These are phyloP conservation scores for Latrodectus geometricus DNA, from an alignment of 1,140 invertebrate species.

Conservation along the genomic window DNA sequence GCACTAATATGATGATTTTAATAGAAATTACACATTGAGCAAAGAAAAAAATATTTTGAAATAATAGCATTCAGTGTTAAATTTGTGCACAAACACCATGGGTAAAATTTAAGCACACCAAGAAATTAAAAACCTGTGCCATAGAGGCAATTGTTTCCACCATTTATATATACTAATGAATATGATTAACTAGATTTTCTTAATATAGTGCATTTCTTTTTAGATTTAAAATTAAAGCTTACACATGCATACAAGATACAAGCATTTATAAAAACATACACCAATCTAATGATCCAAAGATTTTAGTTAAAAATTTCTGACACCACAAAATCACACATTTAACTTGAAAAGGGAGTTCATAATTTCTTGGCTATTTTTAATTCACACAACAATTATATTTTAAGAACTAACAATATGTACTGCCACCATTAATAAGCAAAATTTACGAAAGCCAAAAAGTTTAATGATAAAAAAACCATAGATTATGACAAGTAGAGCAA, in stretches of 20 bases:
- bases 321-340: slow-evolving; percentile 61
- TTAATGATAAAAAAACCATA: slow-evolving; percentile 57
- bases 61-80: slow-evolving; percentile 42
- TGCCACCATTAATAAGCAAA: slow-evolving; percentile 59
- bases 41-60: slow-evolving; percentile 35
- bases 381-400: slow-evolving; percentile 58
- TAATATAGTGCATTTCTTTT: slow-evolving; percentile 33
- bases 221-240: slow-evolving; percentile 43
- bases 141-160: slow-evolving; percentile 49
- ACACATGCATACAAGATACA: slow-evolving; percentile 60
- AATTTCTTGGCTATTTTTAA: slow-evolving; percentile 60
- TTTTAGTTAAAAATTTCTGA: slow-evolving; percentile 50
- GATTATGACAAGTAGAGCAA: slow-evolving; percentile 58
- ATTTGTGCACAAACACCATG: slow-evolving; percentile 59
- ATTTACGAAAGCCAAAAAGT: slow-evolving; percentile 57
- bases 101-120: slow-evolving; percentile 59
- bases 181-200: slow-evolving; percentile 49
- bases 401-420: slow-evolving; percentile 58
- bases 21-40: slow-evolving; percentile 36
- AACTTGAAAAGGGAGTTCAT: slow-evolving; percentile 46
- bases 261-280: slow-evolving; percentile 61
- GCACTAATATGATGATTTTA: slow-evolving; percentile 44
- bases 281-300: slow-evolving; percentile 50
- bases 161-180: slow-evolving; percentile 49
- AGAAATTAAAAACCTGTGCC: slow-evolving; percentile 57